These are phyloP conservation scores for Channallabes apus DNA, from an alignment of 2,797 vertebrate species.

Conservation along the genomic window DNA sequence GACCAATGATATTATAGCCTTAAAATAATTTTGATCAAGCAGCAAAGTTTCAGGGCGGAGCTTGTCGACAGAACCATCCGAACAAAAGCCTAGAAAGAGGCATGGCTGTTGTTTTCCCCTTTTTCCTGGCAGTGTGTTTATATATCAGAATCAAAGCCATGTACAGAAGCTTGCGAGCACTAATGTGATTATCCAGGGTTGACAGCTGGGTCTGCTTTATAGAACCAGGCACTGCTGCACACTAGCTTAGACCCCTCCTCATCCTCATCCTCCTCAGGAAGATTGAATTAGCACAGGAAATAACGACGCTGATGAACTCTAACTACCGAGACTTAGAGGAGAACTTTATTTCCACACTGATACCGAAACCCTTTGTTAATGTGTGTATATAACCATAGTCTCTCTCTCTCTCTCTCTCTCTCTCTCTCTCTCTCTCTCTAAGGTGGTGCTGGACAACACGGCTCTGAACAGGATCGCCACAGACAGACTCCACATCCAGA, in stretches of 20 bases:
- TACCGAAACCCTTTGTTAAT: not conserved
- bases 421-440: conserved; percentile 43
- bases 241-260: not conserved
- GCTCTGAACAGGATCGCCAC: conserved; percentile 95
- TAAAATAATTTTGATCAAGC: not conserved
- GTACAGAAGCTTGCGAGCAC: not conserved
- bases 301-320: not conserved
- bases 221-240: not conserved
- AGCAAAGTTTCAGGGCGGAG: not conserved
- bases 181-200: not conserved
- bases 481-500: conserved; percentile 94
- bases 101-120: too few species aligned
- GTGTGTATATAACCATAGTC: not conserved
- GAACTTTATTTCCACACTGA: not conserved
- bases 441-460: conserved; percentile 97
- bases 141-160: not conserved
- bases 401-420: not conserved
- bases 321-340: not conserved
- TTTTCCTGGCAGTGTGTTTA: not conserved
- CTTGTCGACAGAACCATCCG: not conserved
- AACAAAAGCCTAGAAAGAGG: not conserved
- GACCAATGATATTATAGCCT: not conserved
- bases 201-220: not conserved
- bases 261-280: not conserved
- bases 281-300: not conserved